Evolutionary conservation across 2,888 invertebrate genomes (phyloP).

Genomic region (Cancer borealis): DNA sequence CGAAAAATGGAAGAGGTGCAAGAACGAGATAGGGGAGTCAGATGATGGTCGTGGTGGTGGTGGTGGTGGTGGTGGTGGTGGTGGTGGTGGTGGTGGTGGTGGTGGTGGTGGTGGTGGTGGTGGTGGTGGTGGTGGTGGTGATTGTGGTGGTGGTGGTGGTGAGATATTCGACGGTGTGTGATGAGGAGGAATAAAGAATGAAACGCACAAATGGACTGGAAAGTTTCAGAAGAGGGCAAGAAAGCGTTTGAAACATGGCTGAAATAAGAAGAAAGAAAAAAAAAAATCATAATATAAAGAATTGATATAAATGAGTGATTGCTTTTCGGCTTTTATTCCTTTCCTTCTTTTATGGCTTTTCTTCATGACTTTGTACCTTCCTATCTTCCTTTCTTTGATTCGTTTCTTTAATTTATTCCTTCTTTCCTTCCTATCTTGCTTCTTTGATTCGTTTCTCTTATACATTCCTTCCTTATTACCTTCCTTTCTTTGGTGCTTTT

Average conservation of each 20-base stretch:
- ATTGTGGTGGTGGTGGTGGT: not conserved
- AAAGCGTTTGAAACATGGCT: not conserved
- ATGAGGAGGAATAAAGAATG: not conserved
- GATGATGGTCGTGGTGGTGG: not conserved
- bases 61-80: constrained; percentile 1
- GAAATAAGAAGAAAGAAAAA: not conserved
- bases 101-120: not conserved
- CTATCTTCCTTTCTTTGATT: not conserved
- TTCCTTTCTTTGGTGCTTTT: not conserved
- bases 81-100: not conserved
- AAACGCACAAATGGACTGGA: constrained; percentile 2
- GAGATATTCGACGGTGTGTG: not conserved
- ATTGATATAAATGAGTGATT: not conserved
- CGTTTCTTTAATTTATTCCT: not conserved
- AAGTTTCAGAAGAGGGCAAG: not conserved
- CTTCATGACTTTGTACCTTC: not conserved
- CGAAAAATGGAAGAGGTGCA: not conserved
- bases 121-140: constrained; percentile 6
- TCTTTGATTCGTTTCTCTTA: not conserved
- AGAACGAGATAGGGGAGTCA: not conserved
- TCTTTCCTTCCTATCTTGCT: not conserved
- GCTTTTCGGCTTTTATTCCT: not conserved
- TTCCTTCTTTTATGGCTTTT: not conserved
- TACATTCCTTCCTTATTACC: not conserved
- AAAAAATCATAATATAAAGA: not conserved